Evolutionary conservation across 2,797 vertebrate genomes (phyloP).

Genomic region (Bryconaethiops microstoma): DNA sequence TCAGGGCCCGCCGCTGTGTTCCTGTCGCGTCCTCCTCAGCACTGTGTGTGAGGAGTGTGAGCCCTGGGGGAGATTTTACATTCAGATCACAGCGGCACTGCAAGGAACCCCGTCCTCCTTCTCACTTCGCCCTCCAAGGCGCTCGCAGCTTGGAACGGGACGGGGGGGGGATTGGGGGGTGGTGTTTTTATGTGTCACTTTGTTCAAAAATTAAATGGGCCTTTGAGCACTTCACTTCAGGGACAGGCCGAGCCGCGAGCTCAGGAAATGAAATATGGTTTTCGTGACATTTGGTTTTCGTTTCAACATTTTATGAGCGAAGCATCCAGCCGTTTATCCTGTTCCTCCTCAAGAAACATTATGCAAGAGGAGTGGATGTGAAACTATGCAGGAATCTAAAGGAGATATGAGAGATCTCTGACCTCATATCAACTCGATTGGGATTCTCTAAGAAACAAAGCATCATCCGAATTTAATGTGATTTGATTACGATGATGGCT

Average conservation of each 20-base stretch:
- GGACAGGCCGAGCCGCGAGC: conserved; percentile 3
- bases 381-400: background rate
- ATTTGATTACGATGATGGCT: background rate
- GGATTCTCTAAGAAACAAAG: too few relatives aligned
- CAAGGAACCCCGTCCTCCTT: conserved; percentile 37
- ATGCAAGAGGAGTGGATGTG: background rate
- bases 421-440: background rate
- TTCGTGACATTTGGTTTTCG: conserved; percentile 5
- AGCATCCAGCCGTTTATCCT: background rate
- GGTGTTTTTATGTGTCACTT: conserved; percentile 14
- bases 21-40: conserved; percentile 40
- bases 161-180: background rate
- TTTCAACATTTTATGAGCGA: conserved; percentile 11
- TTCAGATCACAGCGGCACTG: conserved; percentile 41
- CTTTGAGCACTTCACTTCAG: background rate
- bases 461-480: background rate
- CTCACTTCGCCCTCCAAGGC: conserved; percentile 4
- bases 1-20: conserved; percentile 64
- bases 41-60: background rate
- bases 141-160: conserved; percentile 8
- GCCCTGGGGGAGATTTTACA: conserved; percentile 33
- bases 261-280: conserved; percentile 34
- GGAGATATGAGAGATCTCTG: background rate
- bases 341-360: background rate
- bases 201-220: conserved; percentile 28